Conservation (phyloP, 2,797 vertebrate species). For the Muscicapa striata region DNA sequence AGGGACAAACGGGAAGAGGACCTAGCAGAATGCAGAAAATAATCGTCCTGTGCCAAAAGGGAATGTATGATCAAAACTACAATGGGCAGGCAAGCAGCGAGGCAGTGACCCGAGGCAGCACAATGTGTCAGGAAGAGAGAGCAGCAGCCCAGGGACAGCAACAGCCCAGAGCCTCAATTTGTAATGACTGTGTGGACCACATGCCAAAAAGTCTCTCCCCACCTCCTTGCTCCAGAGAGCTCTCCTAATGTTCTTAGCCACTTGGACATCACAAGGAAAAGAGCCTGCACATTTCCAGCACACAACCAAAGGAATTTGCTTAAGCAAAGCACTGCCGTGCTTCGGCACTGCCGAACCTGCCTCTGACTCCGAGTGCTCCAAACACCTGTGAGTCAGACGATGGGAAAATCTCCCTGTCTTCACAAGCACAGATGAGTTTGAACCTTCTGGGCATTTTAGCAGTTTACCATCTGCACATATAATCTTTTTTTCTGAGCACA, state of each 20-base stretch:
- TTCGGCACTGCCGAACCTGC: slow-evolving; percentile 57
- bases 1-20: slow-evolving; percentile 55
- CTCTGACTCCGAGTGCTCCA: slow-evolving; percentile 67
- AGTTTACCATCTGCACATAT: slow-evolving; percentile 81
- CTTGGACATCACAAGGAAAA: slow-evolving; percentile 69
- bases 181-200: slow-evolving; percentile 48
- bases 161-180: slow-evolving; percentile 68
- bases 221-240: slow-evolving; percentile 63
- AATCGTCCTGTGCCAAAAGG: slow-evolving; percentile 68
- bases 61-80: slow-evolving; percentile 65
- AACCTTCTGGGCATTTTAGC: slow-evolving; percentile 81
- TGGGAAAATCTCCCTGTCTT: slow-evolving; percentile 69
- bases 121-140: slow-evolving; percentile 71
- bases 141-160: slow-evolving; percentile 70
- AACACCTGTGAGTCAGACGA: slow-evolving; percentile 79
- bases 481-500: slow-evolving; percentile 68
- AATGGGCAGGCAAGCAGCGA: slow-evolving; percentile 66
- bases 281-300: slow-evolving; percentile 29
- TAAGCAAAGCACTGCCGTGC: not conserved
- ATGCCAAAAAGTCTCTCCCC: slow-evolving; percentile 69
- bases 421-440: slow-evolving; percentile 75
- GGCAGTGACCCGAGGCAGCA: slow-evolving; percentile 69
- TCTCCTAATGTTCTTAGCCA: slow-evolving; percentile 61
- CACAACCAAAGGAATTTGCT: slow-evolving; percentile 73
- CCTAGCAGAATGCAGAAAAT: slow-evolving; percentile 62